These are phyloP conservation scores for Thamnophis sirtalis DNA, from an alignment of 2,113 vertebrate genomes.

Conservation along the genomic window DNA sequence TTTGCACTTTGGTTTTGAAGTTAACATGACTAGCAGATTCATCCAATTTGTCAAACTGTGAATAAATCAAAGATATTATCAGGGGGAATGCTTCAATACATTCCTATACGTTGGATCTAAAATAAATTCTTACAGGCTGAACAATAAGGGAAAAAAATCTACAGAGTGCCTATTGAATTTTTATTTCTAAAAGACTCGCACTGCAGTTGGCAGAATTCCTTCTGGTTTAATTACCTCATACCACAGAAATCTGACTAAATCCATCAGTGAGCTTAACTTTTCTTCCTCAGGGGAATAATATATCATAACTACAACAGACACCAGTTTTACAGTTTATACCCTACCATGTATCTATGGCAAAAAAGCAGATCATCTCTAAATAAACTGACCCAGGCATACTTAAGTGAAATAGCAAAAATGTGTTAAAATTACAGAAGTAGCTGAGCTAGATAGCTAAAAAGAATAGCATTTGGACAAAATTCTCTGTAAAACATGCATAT, in stretches of 20 bases:
- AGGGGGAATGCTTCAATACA: not conserved
- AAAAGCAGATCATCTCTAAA: not conserved
- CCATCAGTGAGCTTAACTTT: constrained; percentile 23
- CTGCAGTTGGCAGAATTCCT: not conserved
- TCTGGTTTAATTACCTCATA: constrained; percentile 15
- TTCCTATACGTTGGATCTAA: constrained; percentile 12
- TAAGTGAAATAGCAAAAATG: constrained; percentile 11
- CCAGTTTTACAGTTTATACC: not conserved
- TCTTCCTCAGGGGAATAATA: constrained; percentile 19
- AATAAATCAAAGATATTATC: not conserved
- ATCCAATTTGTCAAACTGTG: not conserved
- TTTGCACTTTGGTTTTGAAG: constrained; percentile 2
- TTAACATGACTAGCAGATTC: not conserved
- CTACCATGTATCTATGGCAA: not conserved
- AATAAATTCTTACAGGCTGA: not conserved
- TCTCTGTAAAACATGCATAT: not conserved
- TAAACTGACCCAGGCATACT: not conserved
- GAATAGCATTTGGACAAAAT: not conserved
- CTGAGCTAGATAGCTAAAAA: not conserved
- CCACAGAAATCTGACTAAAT: constrained; percentile 17
- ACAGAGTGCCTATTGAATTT: constrained; percentile 12
- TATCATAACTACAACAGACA: constrained; percentile 12
- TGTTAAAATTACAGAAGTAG: not conserved
- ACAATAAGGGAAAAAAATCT: not conserved
- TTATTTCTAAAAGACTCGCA: constrained; percentile 9